Conservation (phyloP, 2,888 invertebrate genomes). For the Falcaria lacertinaria region DNA sequence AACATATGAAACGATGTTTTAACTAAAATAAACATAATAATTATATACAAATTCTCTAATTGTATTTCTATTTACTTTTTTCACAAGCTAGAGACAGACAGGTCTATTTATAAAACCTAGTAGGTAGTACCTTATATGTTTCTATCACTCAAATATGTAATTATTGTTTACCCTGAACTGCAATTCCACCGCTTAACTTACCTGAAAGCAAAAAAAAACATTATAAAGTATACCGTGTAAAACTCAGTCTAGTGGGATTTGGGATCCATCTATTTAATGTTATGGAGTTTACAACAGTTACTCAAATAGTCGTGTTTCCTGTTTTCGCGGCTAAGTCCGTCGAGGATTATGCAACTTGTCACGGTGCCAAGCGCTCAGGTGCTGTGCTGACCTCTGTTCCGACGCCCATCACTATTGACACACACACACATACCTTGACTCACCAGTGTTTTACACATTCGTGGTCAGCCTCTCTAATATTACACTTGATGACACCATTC, state of each 20-base stretch:
- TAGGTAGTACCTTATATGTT: too few relatives aligned
- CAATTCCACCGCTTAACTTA: slow-evolving; percentile 46
- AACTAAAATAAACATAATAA: too few relatives aligned
- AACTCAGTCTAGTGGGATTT: slow-evolving; percentile 8
- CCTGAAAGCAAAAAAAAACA: slow-evolving; percentile 44
- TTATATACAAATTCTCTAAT: too few relatives aligned
- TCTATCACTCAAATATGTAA: too few relatives aligned
- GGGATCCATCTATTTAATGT: slow-evolving; percentile 11
- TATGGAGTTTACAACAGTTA: slow-evolving; percentile 43
- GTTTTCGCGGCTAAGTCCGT: slow-evolving; percentile 55
- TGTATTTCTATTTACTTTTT: too few relatives aligned
- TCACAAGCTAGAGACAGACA: too few relatives aligned
- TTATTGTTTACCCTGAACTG: too few relatives aligned
- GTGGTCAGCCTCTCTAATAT: neutral
- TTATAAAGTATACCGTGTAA: slow-evolving; percentile 18
- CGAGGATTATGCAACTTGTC: slow-evolving; percentile 68
- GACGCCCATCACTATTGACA: slow-evolving; percentile 42
- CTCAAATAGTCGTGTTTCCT: slow-evolving; percentile 69
- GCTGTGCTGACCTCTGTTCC: slow-evolving; percentile 50
- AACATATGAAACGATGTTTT: too few relatives aligned
- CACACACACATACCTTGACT: slow-evolving; percentile 31
- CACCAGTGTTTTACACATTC: slow-evolving; percentile 29
- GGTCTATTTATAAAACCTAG: too few relatives aligned
- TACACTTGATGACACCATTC: neutral
- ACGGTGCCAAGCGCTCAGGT: slow-evolving; percentile 68